Evolutionary conservation across 2,888 invertebrate genomes (phyloP).

Genomic region (Hyles lineata): DNA sequence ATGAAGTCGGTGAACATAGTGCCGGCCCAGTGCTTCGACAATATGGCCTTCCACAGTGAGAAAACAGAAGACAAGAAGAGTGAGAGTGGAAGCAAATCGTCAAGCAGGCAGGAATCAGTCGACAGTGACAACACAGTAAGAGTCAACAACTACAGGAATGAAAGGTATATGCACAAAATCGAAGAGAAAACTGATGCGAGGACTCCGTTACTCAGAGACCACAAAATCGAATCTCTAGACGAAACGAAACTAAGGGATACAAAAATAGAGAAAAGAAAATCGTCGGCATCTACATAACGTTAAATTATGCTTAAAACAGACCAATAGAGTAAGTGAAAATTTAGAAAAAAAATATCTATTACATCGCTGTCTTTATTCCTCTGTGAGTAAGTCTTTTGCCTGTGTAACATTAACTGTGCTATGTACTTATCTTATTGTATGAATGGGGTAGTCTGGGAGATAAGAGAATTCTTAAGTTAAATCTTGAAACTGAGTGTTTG

Average conservation of each 20-base stretch:
- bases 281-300: constrained; percentile 79
- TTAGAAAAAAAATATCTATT: constrained; percentile 23
- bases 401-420: constrained; percentile 14
- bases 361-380: constrained; percentile 25
- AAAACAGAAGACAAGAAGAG: constrained; percentile 59
- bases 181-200: constrained; percentile 77
- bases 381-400: constrained; percentile 17
- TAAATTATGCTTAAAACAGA: constrained; percentile 45
- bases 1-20: constrained; percentile 84
- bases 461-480: constrained; percentile 8
- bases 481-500: neutral
- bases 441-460: constrained; percentile 26
- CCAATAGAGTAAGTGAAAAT: constrained; percentile 64
- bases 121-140: constrained; percentile 72
- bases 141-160: constrained; percentile 72
- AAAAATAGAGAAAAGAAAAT: constrained; percentile 78
- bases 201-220: constrained; percentile 74
- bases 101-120: constrained; percentile 68
- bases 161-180: constrained; percentile 66
- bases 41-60: constrained; percentile 77
- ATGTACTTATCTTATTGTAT: constrained; percentile 15
- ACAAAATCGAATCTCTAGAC: constrained; percentile 80
- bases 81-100: constrained; percentile 59
- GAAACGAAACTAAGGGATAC: constrained; percentile 76
- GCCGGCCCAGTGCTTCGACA: constrained; percentile 80